Evolutionary conservation across 2,797 vertebrate species (phyloP).

Genomic region (Champsocephalus esox): DNA sequence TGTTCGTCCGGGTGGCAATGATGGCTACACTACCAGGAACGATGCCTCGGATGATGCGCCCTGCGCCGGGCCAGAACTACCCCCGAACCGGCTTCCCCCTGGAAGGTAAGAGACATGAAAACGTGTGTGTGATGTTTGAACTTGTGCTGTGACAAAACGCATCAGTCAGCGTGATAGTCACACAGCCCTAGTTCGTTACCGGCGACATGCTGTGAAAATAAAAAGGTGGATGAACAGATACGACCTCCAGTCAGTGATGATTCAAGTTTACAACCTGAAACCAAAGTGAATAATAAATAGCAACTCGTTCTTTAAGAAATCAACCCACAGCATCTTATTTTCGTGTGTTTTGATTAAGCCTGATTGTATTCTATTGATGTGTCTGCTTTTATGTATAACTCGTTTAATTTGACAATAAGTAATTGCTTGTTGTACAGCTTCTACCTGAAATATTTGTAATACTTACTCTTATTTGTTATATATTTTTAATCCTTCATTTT

Average conservation of each 20-base stretch:
- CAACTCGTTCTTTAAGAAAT: background rate
- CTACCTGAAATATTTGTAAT: background rate
- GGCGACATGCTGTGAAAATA: constrained; percentile 58
- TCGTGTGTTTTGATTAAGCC: constrained; percentile 9
- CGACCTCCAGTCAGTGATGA: constrained; percentile 53
- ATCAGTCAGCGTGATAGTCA: constrained; percentile 10
- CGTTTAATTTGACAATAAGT: background rate
- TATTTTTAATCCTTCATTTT: background rate
- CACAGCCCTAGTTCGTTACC: constrained; percentile 43
- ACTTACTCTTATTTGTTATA: background rate
- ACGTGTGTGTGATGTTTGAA: constrained; percentile 37
- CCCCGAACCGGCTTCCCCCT: constrained; percentile 93
- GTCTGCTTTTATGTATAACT: background rate
- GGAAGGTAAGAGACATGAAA: constrained; percentile 87
- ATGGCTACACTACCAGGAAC: constrained; percentile 93
- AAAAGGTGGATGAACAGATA: constrained; percentile 50
- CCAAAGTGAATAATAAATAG: constrained; percentile 20
- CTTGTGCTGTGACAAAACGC: constrained; percentile 38
- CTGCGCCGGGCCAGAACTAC: constrained; percentile 94
- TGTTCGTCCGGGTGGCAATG: constrained; percentile 73
- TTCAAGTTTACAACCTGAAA: constrained; percentile 55
- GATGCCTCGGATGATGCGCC: constrained; percentile 93
- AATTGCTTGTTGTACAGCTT: background rate
- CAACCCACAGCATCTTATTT: background rate
- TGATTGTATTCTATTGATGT: background rate